Evolutionary conservation across 2,797 vertebrate genomes (phyloP).

Genomic region (Phrynocephalus forsythii): DNA sequence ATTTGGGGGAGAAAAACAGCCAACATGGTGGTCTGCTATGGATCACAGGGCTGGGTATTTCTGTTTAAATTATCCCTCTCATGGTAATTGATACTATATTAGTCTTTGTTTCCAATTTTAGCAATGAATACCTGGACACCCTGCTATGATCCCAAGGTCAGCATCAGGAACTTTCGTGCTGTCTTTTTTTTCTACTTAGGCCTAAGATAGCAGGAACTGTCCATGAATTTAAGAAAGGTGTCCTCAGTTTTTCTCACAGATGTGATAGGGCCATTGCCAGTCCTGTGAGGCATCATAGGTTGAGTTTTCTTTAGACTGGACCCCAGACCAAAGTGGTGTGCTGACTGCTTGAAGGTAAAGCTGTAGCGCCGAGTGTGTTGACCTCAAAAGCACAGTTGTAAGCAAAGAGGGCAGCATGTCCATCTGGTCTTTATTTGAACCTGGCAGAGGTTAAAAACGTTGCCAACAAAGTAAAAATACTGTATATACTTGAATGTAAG

Average conservation of each 20-base stretch:
- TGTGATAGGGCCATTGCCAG: not conserved
- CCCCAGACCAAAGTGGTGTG: not conserved
- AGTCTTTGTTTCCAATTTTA: not conserved
- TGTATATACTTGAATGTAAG: too few relatives aligned
- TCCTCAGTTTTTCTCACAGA: not conserved
- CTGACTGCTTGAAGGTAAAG: not conserved
- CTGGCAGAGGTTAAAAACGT: slow-evolving; percentile 15
- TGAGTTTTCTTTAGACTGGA: not conserved
- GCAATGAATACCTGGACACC: not conserved
- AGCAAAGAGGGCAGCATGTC: not conserved
- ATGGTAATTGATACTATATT: not conserved
- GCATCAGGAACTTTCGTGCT: not conserved
- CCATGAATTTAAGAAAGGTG: not conserved
- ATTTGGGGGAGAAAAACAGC: not conserved
- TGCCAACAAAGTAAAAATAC: slow-evolving; percentile 2
- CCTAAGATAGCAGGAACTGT: not conserved
- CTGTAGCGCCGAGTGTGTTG: not conserved
- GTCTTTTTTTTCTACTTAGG: too few relatives aligned
- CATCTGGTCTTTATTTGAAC: slow-evolving; percentile 33
- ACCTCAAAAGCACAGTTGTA: slow-evolving; percentile 3
- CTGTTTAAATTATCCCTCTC: not conserved
- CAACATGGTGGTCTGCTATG: not conserved
- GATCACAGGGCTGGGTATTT: not conserved
- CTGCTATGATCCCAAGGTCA: not conserved
- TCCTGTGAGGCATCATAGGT: not conserved